These are phyloP conservation scores for Caenorhabditis imperialis DNA, from an alignment of 2,888 invertebrate genomes.

Conservation along the genomic window DNA sequence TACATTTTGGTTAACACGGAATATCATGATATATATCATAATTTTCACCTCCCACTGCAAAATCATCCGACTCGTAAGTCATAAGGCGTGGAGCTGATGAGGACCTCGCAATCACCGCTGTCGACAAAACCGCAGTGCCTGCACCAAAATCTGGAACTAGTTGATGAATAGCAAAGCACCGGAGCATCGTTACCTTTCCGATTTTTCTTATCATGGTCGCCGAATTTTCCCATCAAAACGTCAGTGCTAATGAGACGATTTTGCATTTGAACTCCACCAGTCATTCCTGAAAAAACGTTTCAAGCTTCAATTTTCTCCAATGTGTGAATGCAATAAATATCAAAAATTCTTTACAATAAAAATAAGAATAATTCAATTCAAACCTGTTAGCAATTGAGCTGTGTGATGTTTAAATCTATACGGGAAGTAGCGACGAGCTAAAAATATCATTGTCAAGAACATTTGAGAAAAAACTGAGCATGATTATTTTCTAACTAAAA, in stretches of 20 bases:
- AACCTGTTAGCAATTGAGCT: constrained; percentile 75
- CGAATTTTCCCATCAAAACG: constrained; percentile 87
- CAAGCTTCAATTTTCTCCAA: constrained; percentile 11
- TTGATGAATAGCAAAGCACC: neutral
- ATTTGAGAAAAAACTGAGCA: neutral
- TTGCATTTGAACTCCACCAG: constrained; percentile 64
- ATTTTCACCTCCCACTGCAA: constrained; percentile 66
- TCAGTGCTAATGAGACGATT: constrained; percentile 95
- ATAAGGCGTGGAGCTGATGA: constrained; percentile 79
- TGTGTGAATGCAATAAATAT: neutral
- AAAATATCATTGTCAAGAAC: constrained; percentile 33
- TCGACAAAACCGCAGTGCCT: constrained; percentile 76
- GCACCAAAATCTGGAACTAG: constrained; percentile 49
- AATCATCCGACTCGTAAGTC: constrained; percentile 74
- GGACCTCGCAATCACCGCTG: constrained; percentile 79
- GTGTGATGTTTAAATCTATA: constrained; percentile 78
- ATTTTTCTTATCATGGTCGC: constrained; percentile 55
- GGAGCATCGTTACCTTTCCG: too few relatives aligned
- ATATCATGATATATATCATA: too few relatives aligned
- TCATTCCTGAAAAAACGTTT: constrained; percentile 36
- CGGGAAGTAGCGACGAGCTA: constrained; percentile 75
- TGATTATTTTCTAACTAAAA: too few relatives aligned
- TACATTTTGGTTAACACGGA: too few relatives aligned
- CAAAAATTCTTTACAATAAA: constrained; percentile 8
- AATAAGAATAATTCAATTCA: constrained; percentile 5